A percentile compares a stretch with the other conserved stretches of the same genome.
These are phyloP conservation scores for Seriola aureovittata DNA, from an alignment of 2,113 vertebrate genomes.

Conservation along the genomic window DNA sequence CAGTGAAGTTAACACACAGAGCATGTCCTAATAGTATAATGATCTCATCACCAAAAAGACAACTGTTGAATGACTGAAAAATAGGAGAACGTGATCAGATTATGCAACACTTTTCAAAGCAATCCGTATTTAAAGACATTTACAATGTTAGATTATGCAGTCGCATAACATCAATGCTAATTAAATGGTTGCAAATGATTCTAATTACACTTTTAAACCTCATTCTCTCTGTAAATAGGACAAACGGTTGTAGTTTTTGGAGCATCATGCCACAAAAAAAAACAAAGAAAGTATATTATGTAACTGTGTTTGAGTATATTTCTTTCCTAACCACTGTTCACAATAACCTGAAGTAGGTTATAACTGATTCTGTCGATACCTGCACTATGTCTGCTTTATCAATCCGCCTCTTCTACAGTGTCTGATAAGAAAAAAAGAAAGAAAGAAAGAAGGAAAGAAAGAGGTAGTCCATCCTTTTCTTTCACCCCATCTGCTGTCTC, in stretches of 20 bases:
- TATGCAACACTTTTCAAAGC: neutral
- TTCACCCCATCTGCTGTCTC: constrained; percentile 56
- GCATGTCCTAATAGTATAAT: no score
- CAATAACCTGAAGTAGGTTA: constrained; percentile 15
- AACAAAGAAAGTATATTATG: neutral
- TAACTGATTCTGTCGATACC: constrained; percentile 15
- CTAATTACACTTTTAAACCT: neutral
- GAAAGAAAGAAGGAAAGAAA: constrained; percentile 42
- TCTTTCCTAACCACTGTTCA: neutral
- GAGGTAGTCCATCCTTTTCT: constrained; percentile 22
- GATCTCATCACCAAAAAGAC: neutral
- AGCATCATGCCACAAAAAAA: neutral
- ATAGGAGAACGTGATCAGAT: neutral
- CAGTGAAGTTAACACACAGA: neutral
- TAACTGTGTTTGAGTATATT: neutral
- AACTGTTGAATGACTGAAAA: neutral
- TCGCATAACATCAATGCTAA: neutral
- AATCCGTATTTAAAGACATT: neutral
- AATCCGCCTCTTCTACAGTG: constrained; percentile 13
- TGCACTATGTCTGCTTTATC: constrained; percentile 12
- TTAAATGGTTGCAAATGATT: neutral
- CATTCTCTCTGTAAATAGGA: neutral
- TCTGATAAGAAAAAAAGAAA: constrained; percentile 57
- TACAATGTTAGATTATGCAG: neutral
- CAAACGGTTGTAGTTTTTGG: neutral